Percentiles rank a stretch among this genome's conserved stretches.
These are phyloP conservation scores for Danio kyathit DNA, from an alignment of 2,797 vertebrate species.

Conservation along the genomic window DNA sequence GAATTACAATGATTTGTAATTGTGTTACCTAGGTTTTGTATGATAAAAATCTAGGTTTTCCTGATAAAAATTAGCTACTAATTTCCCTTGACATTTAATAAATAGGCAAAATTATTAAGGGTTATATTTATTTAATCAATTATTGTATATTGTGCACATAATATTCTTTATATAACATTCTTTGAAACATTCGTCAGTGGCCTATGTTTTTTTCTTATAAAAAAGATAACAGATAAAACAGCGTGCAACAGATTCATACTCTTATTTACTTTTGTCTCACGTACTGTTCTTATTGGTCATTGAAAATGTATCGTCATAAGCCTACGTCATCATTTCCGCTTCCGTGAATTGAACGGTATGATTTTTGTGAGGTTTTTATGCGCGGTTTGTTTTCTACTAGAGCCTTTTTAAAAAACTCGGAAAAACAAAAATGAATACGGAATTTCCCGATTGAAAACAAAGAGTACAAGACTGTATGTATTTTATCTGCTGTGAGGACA, in stretches of 20 bases:
- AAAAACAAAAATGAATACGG: background rate
- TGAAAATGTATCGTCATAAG: background rate
- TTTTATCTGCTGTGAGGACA: background rate
- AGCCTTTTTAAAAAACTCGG: background rate
- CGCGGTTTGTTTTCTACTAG: background rate
- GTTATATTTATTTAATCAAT: no score
- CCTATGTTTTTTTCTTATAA: background rate
- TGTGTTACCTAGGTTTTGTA: no score
- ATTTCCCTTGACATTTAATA: no score
- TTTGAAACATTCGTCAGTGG: background rate
- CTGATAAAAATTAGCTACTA: no score
- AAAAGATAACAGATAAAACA: background rate
- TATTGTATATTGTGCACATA: background rate
- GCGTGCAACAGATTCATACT: no score
- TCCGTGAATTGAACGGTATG: conserved; percentile 47
- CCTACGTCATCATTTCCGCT: conserved; percentile 70
- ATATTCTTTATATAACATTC: background rate
- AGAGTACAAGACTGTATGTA: background rate
- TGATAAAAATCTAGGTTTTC: no score
- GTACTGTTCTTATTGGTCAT: conserved; percentile 22
- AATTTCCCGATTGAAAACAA: background rate
- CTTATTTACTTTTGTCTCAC: background rate
- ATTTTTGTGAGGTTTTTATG: background rate
- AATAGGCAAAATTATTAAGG: no score
- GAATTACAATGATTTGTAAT: no score